Base-by-base conservation (phyloP, 2,888 invertebrate genomes). In the Pristionchus fissidentatus region DNA sequence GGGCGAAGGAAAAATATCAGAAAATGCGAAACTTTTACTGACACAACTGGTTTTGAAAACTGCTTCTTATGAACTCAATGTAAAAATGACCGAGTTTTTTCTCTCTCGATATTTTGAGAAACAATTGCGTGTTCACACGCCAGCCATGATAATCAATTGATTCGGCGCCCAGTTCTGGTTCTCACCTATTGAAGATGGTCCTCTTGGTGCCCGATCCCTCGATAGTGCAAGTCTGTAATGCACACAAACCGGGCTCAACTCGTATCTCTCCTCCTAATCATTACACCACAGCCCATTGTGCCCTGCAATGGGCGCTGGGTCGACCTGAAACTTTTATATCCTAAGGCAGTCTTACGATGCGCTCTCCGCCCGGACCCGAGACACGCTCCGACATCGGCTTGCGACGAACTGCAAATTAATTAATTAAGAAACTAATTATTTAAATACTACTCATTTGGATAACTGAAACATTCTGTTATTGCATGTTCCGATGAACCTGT, bases 201-300 rank as follows among this genome's bases (percentile, higher is more conserved):
- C 78, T 38, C 35, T 55, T 52, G 38, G 26, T 35, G 78, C 78
- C 78, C 52, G 52, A 43, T 7, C 52, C 78, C 52, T 78, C 78
- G 78, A 78, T 78, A 15, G 78, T 55, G 41, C 52, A 52, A 15
- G 78, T 78, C 78, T 78, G 55, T 32, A 78, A 78, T 78, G 52
- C 19, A 75, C n/a, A 38, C 15, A 15, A 55, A 55, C 55, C 55
- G 55, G 35, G 35, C 15, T 62, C 32, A 62, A 35, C n/a, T n/a
- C n/a, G n/a, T 35, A 15, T 62, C 38, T 66, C 13, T n/a, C 32
- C 22, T 19, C 5, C 10, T 38, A 38, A 32, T 10, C 10, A 35
- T 62, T 15, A 62, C 29, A 32, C 13, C 22, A 55, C 55, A 15
- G 4, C 22, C 22, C n/a, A n/a, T n/a, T n/a, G n/a, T n/a, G n/a